Base-by-base conservation (phyloP, 2,888 invertebrate species). In the Arctia plantaginis region DNA sequence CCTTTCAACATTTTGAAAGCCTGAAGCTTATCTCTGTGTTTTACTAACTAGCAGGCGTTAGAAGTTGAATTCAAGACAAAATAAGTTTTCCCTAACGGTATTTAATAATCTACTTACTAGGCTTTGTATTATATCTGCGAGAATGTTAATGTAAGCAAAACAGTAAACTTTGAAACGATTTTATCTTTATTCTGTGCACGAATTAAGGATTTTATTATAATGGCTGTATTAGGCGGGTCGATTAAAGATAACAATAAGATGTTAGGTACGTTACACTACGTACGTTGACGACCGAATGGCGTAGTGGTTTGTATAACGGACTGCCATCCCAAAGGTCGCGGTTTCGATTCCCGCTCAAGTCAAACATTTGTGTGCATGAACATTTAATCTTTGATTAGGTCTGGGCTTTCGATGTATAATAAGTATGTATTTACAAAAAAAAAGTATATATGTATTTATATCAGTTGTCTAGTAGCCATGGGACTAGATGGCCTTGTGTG, bases 161-260 rank as follows among this genome's bases (percentile, higher is more conserved):
- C 62, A 62, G 30, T 62, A 30, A 62, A 62, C 62, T 62, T 18
- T 62, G 30, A 62, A 62, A 62, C 8, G 62, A 62, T 62, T 62
- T 7, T 30, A 62, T 62, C 62, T 62, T 62, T 62, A 62, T 62
- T 30, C 30, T 62, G 18, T 18, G 62, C 62, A 62, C 62, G 62
- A 30, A 62, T 62, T 30, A 62, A 62, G 62, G 62, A 6, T 18
- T 30, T 62, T 62, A 62, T 62, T 30, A 62, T 62, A 30, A 62
- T 30, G 3, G 8, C 30, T 62, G 30, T 18, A 62, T 30, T 62
- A 62, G 30, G 30, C 30, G 30, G 27, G 62, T 30, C 0, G 7
- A 62, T 64, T 30, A 64, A 64, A n/a, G 35, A 41, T 59, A 39
- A 27, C 39, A 44, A 59, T 18, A 62, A 62, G 18, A 62, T 30